phyloP scores from a whole-genome alignment of 2,888 invertebrate genomes.

The Conomelus anceps region DNA sequence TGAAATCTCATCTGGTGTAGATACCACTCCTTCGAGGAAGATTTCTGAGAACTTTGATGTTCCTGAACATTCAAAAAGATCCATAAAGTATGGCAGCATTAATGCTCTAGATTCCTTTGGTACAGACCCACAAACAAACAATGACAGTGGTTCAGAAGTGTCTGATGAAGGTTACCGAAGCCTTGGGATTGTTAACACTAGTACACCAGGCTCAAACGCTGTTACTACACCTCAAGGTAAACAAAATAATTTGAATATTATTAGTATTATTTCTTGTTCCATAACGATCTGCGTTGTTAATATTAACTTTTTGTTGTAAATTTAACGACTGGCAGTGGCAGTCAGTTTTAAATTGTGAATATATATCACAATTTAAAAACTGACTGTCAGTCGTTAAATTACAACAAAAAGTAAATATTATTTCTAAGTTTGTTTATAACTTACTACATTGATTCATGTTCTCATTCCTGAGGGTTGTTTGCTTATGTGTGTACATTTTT shows the following conservation, averaged over 20 bases:
- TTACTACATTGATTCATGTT: too few relatives aligned
- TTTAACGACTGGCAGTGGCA: too few relatives aligned
- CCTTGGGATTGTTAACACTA: slow-evolving; percentile 56
- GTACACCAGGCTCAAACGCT: slow-evolving; percentile 36
- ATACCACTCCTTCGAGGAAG: slow-evolving; percentile 20
- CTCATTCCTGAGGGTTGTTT: too few relatives aligned
- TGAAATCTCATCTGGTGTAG: slow-evolving; percentile 20
- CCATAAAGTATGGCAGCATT: slow-evolving; percentile 21
- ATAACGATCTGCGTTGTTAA: too few relatives aligned
- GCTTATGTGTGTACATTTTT: too few relatives aligned
- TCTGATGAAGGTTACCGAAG: slow-evolving; percentile 81
- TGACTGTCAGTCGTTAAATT: too few relatives aligned
- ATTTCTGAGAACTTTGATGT: slow-evolving; percentile 20
- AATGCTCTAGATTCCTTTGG: slow-evolving; percentile 39
- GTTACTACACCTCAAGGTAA: neutral
- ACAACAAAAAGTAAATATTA: too few relatives aligned
- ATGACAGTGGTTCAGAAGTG: slow-evolving; percentile 60
- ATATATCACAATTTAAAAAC: too few relatives aligned
- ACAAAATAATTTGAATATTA: neutral
- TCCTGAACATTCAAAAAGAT: neutral
- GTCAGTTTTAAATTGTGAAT: too few relatives aligned
- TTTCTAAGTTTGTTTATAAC: too few relatives aligned
- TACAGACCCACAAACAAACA: slow-evolving; percentile 64
- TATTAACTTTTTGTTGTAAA: too few relatives aligned
- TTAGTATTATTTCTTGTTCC: too few relatives aligned